Conservation (phyloP, 2,888 invertebrate species). For the Neoaliturus tenellus region DNA sequence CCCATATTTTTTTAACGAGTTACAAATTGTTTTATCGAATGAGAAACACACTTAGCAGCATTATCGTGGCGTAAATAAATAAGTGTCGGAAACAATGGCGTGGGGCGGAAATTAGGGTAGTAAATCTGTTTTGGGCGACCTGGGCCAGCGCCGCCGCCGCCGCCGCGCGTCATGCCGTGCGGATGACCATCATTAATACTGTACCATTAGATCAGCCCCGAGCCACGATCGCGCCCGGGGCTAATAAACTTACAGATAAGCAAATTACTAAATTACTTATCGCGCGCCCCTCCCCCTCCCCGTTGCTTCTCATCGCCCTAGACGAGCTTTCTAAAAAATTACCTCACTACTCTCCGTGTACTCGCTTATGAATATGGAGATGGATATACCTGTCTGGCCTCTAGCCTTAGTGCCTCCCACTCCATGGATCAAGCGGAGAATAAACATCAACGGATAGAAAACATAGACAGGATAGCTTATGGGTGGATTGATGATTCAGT, state of each 20-base stretch:
- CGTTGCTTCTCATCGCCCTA: constrained; percentile 20
- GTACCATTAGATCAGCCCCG: constrained; percentile 47
- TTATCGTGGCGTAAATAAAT: background rate
- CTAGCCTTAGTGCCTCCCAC: background rate
- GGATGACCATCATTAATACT: constrained; percentile 43
- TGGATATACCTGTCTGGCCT: background rate
- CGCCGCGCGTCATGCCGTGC: background rate
- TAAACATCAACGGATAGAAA: too few relatives aligned
- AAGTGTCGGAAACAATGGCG: background rate
- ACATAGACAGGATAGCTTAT: too few relatives aligned
- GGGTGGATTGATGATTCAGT: too few relatives aligned
- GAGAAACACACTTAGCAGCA: background rate
- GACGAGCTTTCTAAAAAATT: constrained; percentile 40
- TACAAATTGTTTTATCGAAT: background rate
- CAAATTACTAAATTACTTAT: constrained; percentile 51
- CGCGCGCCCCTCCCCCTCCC: background rate
- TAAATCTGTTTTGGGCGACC: constrained; percentile 22
- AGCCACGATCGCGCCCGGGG: constrained; percentile 2
- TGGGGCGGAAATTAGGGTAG: background rate
- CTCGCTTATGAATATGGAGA: constrained; percentile 36
- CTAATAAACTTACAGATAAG: constrained; percentile 45
- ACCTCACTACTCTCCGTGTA: background rate
- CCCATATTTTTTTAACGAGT: too few relatives aligned
- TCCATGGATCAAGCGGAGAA: too few relatives aligned
- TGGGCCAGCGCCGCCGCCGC: too few relatives aligned